Evolutionary conservation across 2,888 invertebrate genomes (phyloP), one percentile per base, ranked within the genome.

Genomic region (Yponomeuta cagnagella): DNA sequence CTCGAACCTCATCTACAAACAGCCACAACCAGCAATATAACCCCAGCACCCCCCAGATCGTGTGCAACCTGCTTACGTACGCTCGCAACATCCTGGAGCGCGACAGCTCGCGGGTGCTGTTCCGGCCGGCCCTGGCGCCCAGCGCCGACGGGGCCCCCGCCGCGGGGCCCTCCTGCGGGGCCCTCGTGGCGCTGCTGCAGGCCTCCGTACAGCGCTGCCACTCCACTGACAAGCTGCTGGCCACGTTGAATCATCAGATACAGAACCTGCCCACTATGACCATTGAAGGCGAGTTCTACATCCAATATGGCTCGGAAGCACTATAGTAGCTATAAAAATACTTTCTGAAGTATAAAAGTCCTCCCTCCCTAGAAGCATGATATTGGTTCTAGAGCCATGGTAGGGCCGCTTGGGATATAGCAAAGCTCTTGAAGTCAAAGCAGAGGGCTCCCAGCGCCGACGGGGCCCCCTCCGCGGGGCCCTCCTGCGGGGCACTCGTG

Each of bases 51-150:
- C 33, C 33, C 33, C 33, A 96, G 92, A 95, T 96, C 70, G 93
- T 95, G 5, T 94, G 95, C 63, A 96, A 96, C 87, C 86, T 97
- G 37, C 84, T 96, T 63, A 88, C 95, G 33, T 96, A 95, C 84
- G 94, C 94, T 0, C 93, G 96, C 72, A 96, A 96, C 81, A 91
- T 94, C 30, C 90, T 94, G 68, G 93, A 94, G 77, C 92, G 92
- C 3, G 89, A 90, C 8, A 92, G 93, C 73, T 90, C 93, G 2
- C 90, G 90, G 30, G 93, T 93, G 0, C 82, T 94, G 66, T 93
- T 94, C 79, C 89, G 90, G 65, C 93, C 93, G 9, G 88, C 87
- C 15, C 79, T 93, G 63, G 87, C 82, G 70, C 88, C 92, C 76
- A 77, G 81, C 70, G 75, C 77, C 31, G 74, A 73, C 23, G 74